phyloP scores from a whole-genome alignment of 2,113 vertebrate genomes.

The Pycnonotus jocosus region DNA sequence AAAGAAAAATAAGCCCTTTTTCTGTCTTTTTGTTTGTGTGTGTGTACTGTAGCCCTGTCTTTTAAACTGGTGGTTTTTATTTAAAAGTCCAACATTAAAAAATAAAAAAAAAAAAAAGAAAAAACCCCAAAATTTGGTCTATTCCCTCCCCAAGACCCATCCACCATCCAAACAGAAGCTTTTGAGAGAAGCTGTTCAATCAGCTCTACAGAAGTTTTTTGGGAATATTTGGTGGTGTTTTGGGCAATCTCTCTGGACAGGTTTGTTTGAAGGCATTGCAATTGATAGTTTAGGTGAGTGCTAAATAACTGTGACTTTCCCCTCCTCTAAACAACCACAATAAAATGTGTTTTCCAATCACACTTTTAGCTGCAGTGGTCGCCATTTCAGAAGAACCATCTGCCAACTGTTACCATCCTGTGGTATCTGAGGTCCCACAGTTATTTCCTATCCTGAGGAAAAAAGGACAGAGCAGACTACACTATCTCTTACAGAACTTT shows the following conservation, averaged over 20 bases:
- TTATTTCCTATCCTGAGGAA: slow-evolving; percentile 21
- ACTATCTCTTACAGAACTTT: background rate
- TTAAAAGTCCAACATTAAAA: background rate
- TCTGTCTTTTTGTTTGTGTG: background rate
- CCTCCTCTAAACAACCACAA: background rate
- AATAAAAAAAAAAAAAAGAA: background rate
- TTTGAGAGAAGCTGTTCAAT: background rate
- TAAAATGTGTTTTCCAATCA: background rate
- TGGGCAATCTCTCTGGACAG: background rate
- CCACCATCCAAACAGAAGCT: background rate
- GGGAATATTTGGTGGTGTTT: background rate
- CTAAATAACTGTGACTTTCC: background rate
- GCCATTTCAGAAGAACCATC: background rate
- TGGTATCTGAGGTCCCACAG: slow-evolving; percentile 2
- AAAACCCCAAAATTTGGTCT: background rate
- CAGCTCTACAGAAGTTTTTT: background rate
- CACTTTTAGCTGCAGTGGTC: background rate
- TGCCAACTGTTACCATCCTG: background rate
- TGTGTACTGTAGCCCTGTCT: background rate
- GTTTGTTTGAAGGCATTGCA: background rate
- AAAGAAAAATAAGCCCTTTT: background rate
- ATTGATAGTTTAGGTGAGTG: background rate
- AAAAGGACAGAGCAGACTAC: background rate
- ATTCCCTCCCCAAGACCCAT: background rate
- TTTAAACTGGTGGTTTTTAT: background rate